Conservation (phyloP, 2,113 vertebrate species). For the Brachyhypopomus gauderio region DNA sequence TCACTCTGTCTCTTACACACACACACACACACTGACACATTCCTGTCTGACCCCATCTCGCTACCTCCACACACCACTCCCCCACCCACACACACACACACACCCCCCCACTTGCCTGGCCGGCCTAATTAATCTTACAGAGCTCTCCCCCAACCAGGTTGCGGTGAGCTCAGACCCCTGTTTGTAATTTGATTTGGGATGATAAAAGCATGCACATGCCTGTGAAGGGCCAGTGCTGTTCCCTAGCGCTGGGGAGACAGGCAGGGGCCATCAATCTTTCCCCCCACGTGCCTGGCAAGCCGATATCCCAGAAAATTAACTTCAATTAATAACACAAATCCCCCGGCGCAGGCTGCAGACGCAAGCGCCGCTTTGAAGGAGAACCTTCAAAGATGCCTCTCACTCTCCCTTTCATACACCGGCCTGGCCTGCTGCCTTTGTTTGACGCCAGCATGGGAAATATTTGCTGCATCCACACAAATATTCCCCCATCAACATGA, state of each 20-base stretch:
- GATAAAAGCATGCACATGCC: constrained; percentile 87
- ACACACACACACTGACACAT: constrained; percentile 62
- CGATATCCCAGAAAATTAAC: constrained; percentile 99
- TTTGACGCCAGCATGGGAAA: constrained; percentile 54
- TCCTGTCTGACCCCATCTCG: constrained; percentile 39
- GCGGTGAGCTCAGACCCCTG: constrained; percentile 93
- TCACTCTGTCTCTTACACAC: constrained; percentile 20
- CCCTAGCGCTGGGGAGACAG: constrained; percentile 88
- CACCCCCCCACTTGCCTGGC: constrained; percentile 88
- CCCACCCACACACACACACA: constrained; percentile 85
- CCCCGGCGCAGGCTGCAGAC: constrained; percentile 81
- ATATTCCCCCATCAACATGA: constrained; percentile 56
- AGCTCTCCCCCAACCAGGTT: constrained; percentile 98
- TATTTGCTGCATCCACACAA: constrained; percentile 60
- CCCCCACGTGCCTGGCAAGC: constrained; percentile 95
- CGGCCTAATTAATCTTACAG: constrained; percentile 99
- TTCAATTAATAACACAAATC: constrained; percentile 99
- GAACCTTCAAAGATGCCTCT: constrained; percentile 92
- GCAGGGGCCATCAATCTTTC: constrained; percentile 98
- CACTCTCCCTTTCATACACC: constrained; percentile 18
- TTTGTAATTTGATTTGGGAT: constrained; percentile 99
- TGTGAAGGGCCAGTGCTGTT: constrained; percentile 97
- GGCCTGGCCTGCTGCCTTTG: constrained; percentile 27
- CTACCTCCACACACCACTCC: constrained; percentile 76
- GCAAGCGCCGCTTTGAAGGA: constrained; percentile 90